These are phyloP conservation scores for Agonum fuliginosum DNA, from an alignment of 2,888 invertebrate genomes.

Conservation along the genomic window DNA sequence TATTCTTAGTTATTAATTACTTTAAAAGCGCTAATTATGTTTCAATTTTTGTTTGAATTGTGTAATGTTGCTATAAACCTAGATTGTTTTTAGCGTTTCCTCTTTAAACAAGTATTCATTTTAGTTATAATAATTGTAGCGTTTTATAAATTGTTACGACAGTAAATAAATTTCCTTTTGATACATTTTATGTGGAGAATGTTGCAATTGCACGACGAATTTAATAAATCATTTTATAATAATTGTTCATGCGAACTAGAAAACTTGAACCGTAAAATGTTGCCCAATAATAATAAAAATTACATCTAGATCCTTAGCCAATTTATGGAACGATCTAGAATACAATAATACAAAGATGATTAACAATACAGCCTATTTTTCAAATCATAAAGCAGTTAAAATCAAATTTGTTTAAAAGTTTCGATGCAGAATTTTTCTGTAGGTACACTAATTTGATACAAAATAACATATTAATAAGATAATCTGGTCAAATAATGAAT, in stretches of 20 bases:
- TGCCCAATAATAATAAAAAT: too few relatives aligned
- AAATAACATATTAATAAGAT: too few relatives aligned
- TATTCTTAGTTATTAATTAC: background rate
- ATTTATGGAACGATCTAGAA: too few relatives aligned
- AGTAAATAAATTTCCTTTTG: conserved; percentile 23
- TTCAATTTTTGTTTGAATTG: conserved; percentile 4
- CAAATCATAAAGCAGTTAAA: too few relatives aligned
- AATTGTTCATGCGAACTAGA: conserved; percentile 1
- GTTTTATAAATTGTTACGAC: background rate
- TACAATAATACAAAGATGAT: too few relatives aligned
- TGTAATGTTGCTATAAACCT: conserved; percentile 9
- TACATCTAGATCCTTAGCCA: too few relatives aligned
- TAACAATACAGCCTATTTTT: too few relatives aligned
- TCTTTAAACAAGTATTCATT: background rate
- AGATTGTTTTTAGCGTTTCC: conserved; percentile 25
- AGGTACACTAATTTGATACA: too few relatives aligned
- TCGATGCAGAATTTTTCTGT: too few relatives aligned
- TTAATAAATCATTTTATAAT: conserved; percentile 33
- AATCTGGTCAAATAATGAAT: too few relatives aligned
- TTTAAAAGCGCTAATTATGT: conserved; percentile 9
- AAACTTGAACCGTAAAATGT: conserved; percentile 7
- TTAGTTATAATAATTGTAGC: conserved; percentile 24
- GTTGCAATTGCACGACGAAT: conserved; percentile 28
- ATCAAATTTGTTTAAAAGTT: too few relatives aligned
- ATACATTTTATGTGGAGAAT: conserved; percentile 6